Conservation (phyloP, 1,140 invertebrate genomes). For the Ceratina australensis region DNA sequence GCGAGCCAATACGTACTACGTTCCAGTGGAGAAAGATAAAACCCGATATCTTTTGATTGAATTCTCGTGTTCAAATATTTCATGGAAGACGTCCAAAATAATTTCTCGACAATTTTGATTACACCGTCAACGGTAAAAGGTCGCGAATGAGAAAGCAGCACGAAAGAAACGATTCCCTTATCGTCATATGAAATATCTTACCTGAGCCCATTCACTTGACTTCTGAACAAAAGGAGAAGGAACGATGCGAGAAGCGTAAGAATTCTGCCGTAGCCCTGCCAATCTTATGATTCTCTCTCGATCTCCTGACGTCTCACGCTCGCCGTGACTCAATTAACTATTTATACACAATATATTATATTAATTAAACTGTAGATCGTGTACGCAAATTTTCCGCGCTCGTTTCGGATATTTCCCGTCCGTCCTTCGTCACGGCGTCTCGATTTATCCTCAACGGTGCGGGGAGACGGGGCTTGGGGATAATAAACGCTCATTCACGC, state of each 20-base stretch:
- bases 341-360: conserved; percentile 80
- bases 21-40: background rate
- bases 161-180: no score
- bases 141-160: no score
- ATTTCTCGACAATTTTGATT: no score
- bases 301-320: conserved; percentile 40
- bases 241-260: conserved; percentile 24
- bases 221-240: background rate
- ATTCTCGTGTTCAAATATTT: no score
- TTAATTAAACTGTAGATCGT: conserved; percentile 75
- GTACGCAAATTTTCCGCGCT: conserved; percentile 61
- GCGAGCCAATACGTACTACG: background rate
- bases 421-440: conserved; percentile 55
- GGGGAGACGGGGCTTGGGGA: conserved; percentile 34
- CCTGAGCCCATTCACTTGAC: conserved; percentile 25
- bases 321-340: conserved; percentile 76
- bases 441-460: conserved; percentile 64
- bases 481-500: conserved; percentile 40
- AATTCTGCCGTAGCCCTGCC: conserved; percentile 32
- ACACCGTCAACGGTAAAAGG: no score
- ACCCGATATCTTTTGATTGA: background rate
- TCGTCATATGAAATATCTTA: no score
- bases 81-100: no score
- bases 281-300: conserved; percentile 51
- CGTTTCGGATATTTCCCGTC: conserved; percentile 35